Percentiles rank a stretch among this genome's conserved stretches.
These are phyloP conservation scores for Actinia tenebrosa DNA, from an alignment of 64 coral and sea anemone genomes.

Conservation along the genomic window DNA sequence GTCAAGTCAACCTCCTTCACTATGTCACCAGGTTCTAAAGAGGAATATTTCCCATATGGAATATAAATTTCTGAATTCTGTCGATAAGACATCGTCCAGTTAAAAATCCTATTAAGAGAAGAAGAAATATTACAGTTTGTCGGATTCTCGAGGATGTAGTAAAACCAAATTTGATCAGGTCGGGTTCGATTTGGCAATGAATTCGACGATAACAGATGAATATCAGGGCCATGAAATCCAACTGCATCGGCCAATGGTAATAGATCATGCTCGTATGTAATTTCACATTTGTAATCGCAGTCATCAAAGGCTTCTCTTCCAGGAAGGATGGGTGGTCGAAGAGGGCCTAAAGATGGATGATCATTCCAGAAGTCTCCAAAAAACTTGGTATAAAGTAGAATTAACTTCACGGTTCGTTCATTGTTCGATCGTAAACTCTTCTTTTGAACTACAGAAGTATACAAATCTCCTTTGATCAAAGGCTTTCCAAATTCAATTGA, in stretches of 20 bases:
- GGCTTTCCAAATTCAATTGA: not conserved
- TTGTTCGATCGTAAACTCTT: not conserved
- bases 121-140: not conserved
- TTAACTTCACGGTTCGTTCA: constrained; percentile 11
- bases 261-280: constrained; percentile 34
- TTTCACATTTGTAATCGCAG: constrained; percentile 32
- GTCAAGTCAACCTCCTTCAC: not conserved
- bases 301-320: constrained; percentile 12
- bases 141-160: constrained; percentile 51
- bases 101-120: constrained; percentile 27
- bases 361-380: constrained; percentile 46
- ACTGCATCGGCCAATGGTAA: constrained; percentile 43
- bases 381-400: constrained; percentile 49
- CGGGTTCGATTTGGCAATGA: not conserved
- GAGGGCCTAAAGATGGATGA: not conserved
- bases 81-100: constrained; percentile 72
- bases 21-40: not conserved
- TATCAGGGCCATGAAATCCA: constrained; percentile 52
- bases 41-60: constrained; percentile 41
- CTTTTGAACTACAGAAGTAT: not conserved
- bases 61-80: constrained; percentile 39
- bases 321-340: not conserved
- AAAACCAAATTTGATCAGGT: constrained; percentile 45
- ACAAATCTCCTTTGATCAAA: not conserved
- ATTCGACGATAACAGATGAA: not conserved